Percentiles rank a stretch among this genome's conserved stretches.
phyloP scores from a whole-genome alignment of 2,888 invertebrate species.

The Carterocephalus palaemon region DNA sequence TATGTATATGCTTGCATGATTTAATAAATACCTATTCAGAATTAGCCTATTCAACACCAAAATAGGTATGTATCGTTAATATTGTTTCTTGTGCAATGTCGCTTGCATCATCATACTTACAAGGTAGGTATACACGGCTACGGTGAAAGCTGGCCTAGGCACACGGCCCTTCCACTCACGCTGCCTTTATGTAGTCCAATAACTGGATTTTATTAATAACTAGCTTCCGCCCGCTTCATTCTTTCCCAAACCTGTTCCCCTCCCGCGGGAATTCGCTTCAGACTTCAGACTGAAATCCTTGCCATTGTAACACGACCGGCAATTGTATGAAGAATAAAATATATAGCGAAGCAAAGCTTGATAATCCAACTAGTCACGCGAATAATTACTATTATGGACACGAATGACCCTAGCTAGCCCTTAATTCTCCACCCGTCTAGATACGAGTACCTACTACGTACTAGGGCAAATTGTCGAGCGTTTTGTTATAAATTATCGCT shows the following conservation, averaged over 20 bases:
- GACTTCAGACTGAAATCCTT: constrained; percentile 19
- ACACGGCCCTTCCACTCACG: constrained; percentile 32
- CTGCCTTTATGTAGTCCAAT: constrained; percentile 32
- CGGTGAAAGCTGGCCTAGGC: constrained; percentile 33
- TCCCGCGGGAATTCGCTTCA: constrained; percentile 28
- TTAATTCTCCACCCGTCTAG: constrained; percentile 3
- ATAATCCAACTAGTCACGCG: constrained; percentile 12
- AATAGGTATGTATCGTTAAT: too few relatives aligned
- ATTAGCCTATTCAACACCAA: too few relatives aligned
- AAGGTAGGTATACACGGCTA: too few relatives aligned
- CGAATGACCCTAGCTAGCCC: constrained; percentile 10
- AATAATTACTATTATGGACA: constrained; percentile 15
- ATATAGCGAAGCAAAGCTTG: constrained; percentile 2
- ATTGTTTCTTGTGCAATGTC: too few relatives aligned
- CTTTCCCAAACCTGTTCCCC: constrained; percentile 22
- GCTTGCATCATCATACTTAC: constrained; percentile 24
- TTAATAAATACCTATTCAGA: too few relatives aligned
- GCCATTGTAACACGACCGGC: constrained; percentile 10
- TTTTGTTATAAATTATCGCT: constrained; percentile 6
- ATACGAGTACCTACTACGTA: too few relatives aligned
- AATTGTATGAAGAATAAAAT: constrained; percentile 13
- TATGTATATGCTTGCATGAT: too few relatives aligned
- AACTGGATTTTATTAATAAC: constrained; percentile 43
- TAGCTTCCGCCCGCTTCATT: constrained; percentile 34
- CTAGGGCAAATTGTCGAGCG: constrained; percentile 1